A percentile compares a stretch with the other conserved stretches of the same genome.
phyloP scores from a whole-genome alignment of 2,888 invertebrate genomes.

The Eucera pruinosa region DNA sequence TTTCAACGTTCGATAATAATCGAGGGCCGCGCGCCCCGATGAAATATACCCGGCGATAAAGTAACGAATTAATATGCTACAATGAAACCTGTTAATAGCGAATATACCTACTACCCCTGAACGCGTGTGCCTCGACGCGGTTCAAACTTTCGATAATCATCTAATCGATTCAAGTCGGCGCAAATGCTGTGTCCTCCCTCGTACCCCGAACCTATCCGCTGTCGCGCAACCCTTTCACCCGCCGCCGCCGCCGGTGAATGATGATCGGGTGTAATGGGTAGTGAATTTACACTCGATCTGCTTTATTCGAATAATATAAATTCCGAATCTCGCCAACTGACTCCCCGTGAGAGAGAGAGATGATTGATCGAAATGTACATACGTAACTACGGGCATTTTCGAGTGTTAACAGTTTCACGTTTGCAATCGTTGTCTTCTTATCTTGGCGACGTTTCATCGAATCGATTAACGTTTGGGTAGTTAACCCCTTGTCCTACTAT shows the following conservation, averaged over 20 bases:
- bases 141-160: conserved; percentile 34
- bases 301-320: conserved; percentile 45
- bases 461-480: too few species aligned
- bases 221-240: neutral
- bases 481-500: too few species aligned
- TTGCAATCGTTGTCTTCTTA: too few species aligned
- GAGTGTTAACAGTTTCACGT: too few species aligned
- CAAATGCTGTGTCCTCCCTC: too few species aligned
- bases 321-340: conserved; percentile 13
- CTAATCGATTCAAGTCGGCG: conserved; percentile 35
- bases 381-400: neutral
- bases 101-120: too few species aligned
- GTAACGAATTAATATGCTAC: conserved; percentile 32
- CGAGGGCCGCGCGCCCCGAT: neutral
- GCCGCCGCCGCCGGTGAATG: conserved; percentile 12
- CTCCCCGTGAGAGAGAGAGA: conserved; percentile 5
- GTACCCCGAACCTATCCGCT: too few species aligned
- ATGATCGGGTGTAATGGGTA: conserved; percentile 38
- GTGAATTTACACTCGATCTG: conserved; percentile 42
- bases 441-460: too few species aligned
- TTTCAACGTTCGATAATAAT: conserved; percentile 21
- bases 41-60: conserved; percentile 15
- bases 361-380: conserved; percentile 10
- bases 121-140: conserved; percentile 7
- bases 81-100: conserved; percentile 28